These are phyloP conservation scores for Corythucha ciliata DNA, from an alignment of 2,888 invertebrate species.

Conservation along the genomic window DNA sequence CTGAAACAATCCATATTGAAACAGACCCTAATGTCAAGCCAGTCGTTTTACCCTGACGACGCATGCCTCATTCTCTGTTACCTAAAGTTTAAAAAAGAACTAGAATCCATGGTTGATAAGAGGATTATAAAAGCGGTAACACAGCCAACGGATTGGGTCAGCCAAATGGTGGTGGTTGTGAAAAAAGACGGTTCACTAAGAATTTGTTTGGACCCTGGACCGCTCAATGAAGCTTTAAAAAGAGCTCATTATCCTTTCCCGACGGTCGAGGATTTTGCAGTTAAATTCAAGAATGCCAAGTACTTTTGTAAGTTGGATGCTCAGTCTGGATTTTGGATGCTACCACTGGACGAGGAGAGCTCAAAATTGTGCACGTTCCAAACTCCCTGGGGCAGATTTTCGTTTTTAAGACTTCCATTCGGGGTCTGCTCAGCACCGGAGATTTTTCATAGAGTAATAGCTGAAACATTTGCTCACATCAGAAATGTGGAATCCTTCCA, in stretches of 20 bases:
- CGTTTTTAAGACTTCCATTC: conserved; percentile 39
- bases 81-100: conserved; percentile 11
- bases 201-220: conserved; percentile 21
- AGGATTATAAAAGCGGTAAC: conserved; percentile 10
- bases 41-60: conserved; percentile 10
- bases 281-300: conserved; percentile 9
- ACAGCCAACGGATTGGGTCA: conserved; percentile 20
- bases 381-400: conserved; percentile 28
- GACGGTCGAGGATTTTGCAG: conserved; percentile 14
- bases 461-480: conserved; percentile 22
- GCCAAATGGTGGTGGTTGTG: conserved; percentile 16
- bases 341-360: conserved; percentile 14
- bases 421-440: conserved; percentile 38
- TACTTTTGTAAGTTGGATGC: conserved; percentile 23
- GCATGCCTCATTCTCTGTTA: conserved; percentile 14
- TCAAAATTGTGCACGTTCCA: conserved; percentile 15
- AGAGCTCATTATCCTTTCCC: conserved; percentile 20
- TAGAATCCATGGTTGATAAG: conserved; percentile 10
- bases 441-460: conserved; percentile 15
- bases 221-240: conserved; percentile 9
- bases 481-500: conserved; percentile 18
- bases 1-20: background rate
- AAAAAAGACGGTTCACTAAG: conserved; percentile 9
- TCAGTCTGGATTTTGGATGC: conserved; percentile 17
- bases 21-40: conserved; percentile 7